Percentiles rank a stretch among this genome's conserved stretches.
These are phyloP conservation scores for Phyllostomus hastatus DNA, from an alignment of 2,113 vertebrate species.

Conservation along the genomic window DNA sequence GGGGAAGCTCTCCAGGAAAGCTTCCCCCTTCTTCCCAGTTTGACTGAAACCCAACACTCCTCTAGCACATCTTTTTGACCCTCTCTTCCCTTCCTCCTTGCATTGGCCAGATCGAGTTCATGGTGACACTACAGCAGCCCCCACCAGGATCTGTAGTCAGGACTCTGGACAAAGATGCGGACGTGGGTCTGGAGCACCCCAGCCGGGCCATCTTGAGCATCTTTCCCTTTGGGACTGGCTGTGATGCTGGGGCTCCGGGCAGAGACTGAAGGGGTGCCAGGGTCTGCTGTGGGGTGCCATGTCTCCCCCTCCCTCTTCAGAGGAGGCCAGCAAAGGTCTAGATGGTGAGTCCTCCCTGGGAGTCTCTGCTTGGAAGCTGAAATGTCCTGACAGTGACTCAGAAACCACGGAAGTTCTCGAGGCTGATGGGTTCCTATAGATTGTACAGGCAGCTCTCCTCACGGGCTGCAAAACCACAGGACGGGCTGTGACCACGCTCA, in stretches of 20 bases:
- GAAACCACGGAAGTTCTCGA: conserved; percentile 50
- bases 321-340: not conserved
- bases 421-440: conserved; percentile 24
- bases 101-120: not conserved
- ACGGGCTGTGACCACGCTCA: not conserved
- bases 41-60: not conserved
- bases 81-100: not conserved
- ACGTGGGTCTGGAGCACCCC: not conserved
- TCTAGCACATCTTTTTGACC: accelerated
- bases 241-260: not conserved
- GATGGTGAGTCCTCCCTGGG: not conserved
- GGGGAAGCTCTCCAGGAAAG: not conserved
- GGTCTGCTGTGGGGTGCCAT: not conserved
- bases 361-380: conserved; percentile 35
- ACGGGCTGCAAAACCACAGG: not conserved
- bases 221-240: not conserved
- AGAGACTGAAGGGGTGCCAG: not conserved
- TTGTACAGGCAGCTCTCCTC: not conserved
- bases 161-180: not conserved
- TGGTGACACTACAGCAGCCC: not conserved
- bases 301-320: accelerated
- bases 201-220: accelerated
- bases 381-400: conserved; percentile 30
- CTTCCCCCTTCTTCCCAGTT: too few species aligned
- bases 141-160: not conserved